phyloP scores from a whole-genome alignment of 2,113 vertebrate genomes.

The Ammodytes marinus region DNA sequence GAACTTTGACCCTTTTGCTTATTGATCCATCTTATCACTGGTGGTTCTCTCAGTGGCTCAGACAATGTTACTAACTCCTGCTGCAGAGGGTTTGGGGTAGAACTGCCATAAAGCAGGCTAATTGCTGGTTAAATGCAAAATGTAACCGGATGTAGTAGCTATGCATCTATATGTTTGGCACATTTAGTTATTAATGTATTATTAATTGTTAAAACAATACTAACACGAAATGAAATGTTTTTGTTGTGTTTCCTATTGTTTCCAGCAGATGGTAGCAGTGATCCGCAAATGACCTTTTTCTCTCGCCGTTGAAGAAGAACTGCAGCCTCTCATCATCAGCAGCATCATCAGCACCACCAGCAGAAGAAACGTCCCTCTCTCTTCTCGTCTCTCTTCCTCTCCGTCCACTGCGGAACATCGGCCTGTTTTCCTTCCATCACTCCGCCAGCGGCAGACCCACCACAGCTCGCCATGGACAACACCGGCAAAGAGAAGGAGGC shows the following conservation, averaged over 20 bases:
- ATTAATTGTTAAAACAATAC: too few relatives aligned
- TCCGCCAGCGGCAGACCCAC: conserved; percentile 35
- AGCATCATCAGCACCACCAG: conserved; percentile 71
- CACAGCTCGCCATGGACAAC: conserved; percentile 88
- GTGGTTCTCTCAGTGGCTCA: too few relatives aligned
- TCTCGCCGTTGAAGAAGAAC: conserved; percentile 8
- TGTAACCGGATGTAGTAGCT: too few relatives aligned
- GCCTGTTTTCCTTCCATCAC: conserved; percentile 35
- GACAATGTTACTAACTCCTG: too few relatives aligned
- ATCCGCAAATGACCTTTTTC: neutral
- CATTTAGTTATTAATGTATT: too few relatives aligned
- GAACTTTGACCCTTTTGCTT: too few relatives aligned
- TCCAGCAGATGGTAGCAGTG: neutral
- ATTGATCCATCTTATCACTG: too few relatives aligned
- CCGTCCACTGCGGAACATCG: conserved; percentile 73
- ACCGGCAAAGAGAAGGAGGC: conserved; percentile 96
- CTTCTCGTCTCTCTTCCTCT: conserved; percentile 35
- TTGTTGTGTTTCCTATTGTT: neutral
- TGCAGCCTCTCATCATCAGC: conserved; percentile 13
- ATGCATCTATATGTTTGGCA: too few relatives aligned
- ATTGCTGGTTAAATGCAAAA: too few relatives aligned
- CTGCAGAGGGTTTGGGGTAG: too few relatives aligned
- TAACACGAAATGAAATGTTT: too few relatives aligned
- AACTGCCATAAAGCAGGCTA: too few relatives aligned
- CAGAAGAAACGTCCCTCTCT: conserved; percentile 24